Conservation (phyloP, 1,140 invertebrate species). For the Himalopsyche phryganea region DNA sequence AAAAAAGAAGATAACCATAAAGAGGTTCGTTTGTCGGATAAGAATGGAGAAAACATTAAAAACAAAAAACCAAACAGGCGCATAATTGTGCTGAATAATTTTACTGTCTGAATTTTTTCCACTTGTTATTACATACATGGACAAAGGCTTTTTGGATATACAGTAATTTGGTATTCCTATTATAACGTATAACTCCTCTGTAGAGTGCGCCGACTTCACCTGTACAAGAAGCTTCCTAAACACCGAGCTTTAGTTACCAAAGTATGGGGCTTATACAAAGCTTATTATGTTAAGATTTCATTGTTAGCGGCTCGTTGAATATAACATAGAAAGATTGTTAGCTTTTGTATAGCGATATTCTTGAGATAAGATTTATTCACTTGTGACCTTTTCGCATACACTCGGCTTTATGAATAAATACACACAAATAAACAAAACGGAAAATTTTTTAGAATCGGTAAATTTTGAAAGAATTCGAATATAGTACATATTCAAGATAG, state of each 20-base stretch:
- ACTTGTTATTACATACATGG: not conserved
- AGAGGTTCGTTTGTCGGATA: no score
- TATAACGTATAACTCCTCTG: slow-evolving; percentile 4
- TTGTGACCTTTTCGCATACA: not conserved
- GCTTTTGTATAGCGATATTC: slow-evolving; percentile 8
- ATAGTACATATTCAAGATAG: not conserved
- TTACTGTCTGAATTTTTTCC: not conserved
- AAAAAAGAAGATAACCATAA: no score
- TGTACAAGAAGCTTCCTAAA: slow-evolving; percentile 17
- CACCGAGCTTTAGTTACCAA: slow-evolving; percentile 7
- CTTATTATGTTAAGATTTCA: slow-evolving; percentile 20
- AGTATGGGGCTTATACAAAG: slow-evolving; percentile 22
- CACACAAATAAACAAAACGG: no score
- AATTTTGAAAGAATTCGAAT: not conserved
- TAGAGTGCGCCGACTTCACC: slow-evolving; percentile 1
- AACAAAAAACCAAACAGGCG: no score
- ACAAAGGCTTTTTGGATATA: not conserved
- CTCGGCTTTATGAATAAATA: no score
- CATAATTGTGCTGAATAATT: no score
- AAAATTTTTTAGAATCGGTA: not conserved
- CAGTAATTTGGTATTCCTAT: slow-evolving; percentile 21
- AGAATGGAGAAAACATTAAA: no score
- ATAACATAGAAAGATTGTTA: slow-evolving; percentile 12
- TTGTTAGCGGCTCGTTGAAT: slow-evolving; percentile 20
- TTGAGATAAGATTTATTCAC: not conserved